Percentiles rank a stretch among this genome's conserved stretches.
These are phyloP conservation scores for Dicrurus megarhynchus DNA, from an alignment of 2,113 vertebrate genomes.

Conservation along the genomic window DNA sequence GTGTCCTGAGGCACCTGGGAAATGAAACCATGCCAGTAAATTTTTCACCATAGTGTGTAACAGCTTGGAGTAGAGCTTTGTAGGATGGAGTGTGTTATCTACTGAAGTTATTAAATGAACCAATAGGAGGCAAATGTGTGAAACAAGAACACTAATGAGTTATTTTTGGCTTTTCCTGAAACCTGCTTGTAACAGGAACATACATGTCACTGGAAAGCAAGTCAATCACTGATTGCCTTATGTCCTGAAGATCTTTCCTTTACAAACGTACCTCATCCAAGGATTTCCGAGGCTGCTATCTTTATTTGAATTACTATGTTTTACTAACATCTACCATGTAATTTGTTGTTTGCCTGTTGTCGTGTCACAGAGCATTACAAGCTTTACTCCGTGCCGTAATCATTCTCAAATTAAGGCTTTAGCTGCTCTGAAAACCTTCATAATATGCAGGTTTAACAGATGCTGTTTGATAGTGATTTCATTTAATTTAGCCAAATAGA, in stretches of 20 bases:
- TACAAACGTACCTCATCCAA: background rate
- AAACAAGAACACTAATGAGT: background rate
- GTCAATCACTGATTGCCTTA: background rate
- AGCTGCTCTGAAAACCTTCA: background rate
- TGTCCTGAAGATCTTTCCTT: background rate
- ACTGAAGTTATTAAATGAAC: background rate
- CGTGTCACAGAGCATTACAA: conserved; percentile 3
- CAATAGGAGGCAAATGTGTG: background rate
- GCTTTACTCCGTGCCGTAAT: background rate
- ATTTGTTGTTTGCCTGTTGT: conserved; percentile 53
- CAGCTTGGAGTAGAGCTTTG: background rate
- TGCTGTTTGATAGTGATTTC: conserved; percentile 27
- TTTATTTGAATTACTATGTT: conserved; percentile 25
- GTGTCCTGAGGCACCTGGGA: background rate
- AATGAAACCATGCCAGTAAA: background rate
- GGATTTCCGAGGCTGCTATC: conserved; percentile 5
- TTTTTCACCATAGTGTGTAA: background rate
- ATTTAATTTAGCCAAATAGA: conserved; percentile 42
- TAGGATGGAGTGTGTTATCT: background rate
- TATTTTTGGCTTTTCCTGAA: conserved; percentile 15
- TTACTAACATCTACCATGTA: background rate
- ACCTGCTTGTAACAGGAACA: background rate
- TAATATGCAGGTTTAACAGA: conserved; percentile 36
- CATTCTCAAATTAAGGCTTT: conserved; percentile 36
- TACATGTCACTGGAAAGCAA: background rate